Evolutionary conservation across 2,888 invertebrate genomes (phyloP), one percentile per base, ranked within the genome.

Genomic region (Mycogona germanica): DNA sequence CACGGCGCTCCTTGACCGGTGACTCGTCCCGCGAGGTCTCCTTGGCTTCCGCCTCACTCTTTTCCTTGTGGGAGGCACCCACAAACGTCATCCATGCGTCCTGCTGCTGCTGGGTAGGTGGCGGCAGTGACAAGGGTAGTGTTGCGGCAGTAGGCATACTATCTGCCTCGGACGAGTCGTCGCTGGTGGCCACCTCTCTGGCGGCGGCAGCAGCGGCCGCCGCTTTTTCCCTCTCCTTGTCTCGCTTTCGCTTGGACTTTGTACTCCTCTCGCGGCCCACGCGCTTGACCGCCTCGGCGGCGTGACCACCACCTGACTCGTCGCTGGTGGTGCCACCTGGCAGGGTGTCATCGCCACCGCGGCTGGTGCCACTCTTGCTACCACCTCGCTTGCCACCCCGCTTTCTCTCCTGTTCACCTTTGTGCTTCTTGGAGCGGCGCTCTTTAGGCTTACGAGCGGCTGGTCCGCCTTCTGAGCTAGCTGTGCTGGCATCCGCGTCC

Each of bases 1-100:
- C 54, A 5, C 44, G 29, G 7, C 56, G 53, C 57, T 49, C 53
- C 55, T 58, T 46, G 12, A 35, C 52, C 35, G 17, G 21, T 2
- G 26, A 26, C 28, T 25, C 5, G n/a, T 47, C 49, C 30, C 47
- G 35, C 26, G 25, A n/a, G n/a, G n/a, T 23, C 30, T 53, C 41
- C 32, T n/a, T 52, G 21, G 19, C 23, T n/a, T 25, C 28, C 2
- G 9, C 48, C 2, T 38, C 40, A 3, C 19, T 25, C 44, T 37
- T 32, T 2, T 47, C 47, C 7, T 45, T 9, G 21, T n/a, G 14
- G 12, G 12, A 9, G 1, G 35, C 53, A 28, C n/a, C 32, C 26
- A 17, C 25, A 14, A 23, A 49, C 41, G 1, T 41, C 49, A 29
- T n/a, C 30, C n/a, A 45, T 45, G 19, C 30, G 21, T 12, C 29